Conservation (phyloP, 2,797 vertebrate genomes). For the Anas capensis region DNA sequence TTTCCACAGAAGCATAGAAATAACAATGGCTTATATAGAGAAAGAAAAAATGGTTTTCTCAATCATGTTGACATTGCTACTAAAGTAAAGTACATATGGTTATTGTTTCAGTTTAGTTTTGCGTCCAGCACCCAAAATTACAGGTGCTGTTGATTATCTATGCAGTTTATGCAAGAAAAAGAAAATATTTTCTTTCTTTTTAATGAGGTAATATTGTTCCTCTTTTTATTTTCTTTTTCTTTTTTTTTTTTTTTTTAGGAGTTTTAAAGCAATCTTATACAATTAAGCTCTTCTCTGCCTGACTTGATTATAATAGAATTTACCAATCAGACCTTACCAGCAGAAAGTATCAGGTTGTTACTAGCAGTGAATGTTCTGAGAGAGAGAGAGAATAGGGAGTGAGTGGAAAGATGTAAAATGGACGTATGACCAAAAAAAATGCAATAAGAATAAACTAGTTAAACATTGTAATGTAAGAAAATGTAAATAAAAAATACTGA, state of each 20-base stretch:
- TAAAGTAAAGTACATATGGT: background rate
- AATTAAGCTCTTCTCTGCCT: background rate
- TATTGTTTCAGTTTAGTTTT: background rate
- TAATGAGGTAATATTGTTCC: background rate
- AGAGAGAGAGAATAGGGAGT: background rate
- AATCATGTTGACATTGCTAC: background rate
- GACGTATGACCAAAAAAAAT: background rate
- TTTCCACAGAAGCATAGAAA: background rate
- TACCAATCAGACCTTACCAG: background rate
- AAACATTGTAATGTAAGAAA: background rate
- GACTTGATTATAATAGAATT: background rate
- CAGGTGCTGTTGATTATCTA: background rate
- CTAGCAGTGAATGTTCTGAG: background rate
- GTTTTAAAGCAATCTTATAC: conserved; percentile 3
- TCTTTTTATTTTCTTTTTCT: background rate
- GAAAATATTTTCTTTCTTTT: background rate
- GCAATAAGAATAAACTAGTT: background rate
- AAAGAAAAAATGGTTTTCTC: background rate
- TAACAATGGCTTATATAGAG: background rate
- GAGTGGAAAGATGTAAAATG: background rate
- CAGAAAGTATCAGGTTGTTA: background rate
- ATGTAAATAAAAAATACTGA: background rate
- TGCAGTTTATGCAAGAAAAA: background rate
- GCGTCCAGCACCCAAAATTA: background rate
- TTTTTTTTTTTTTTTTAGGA: background rate